Base-by-base conservation (phyloP, 2,797 vertebrate genomes). In the Oryzias sinensis region DNA sequence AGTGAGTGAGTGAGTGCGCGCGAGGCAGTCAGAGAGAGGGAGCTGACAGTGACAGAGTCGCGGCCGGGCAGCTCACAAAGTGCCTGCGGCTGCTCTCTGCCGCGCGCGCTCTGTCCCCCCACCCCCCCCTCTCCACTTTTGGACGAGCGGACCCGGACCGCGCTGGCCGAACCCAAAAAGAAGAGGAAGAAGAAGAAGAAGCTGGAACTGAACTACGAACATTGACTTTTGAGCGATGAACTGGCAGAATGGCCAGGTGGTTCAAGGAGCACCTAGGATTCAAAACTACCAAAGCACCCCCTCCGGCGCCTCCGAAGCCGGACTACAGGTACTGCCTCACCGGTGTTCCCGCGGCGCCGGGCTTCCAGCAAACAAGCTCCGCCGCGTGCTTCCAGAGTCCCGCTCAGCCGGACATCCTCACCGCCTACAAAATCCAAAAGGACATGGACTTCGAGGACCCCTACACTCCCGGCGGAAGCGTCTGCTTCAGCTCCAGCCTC, bases 371-470 rank as follows among this genome's bases (percentile, higher is more conserved):
- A 44, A 63, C 86, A 1, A 68, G 82, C 85, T 72, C 81, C 62
- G 88, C 85, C 56, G 75, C 85, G 56, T 80, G 86, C 66, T 91
- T 88, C 63, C 88, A 84, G 22, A 89, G 83, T 63, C 72, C 89
- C 29, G 95, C 93, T 18, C 94, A 94, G 71, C 96, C 96, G 64
- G 96, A 97, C 89, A 96, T 97, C 77, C 88, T 98, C 76, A 91
- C 95, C 67, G 96, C 96, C 14, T 97, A 97, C 92, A 93, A 94
- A 90, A 92, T 96, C 59, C 96, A 98, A 62, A 93, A 95, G 74
- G 94, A 96, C 55, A 92, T 94, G 77, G 95, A 98, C 93, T 97
- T 98, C 91, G 96, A 97, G 84, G 96, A 98, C 80, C 96, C 96
- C 46, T 97, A 97, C 90, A 94, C 93, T 16, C 87, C 90, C 45